Base-by-base conservation (phyloP, 2,113 vertebrate genomes). In the Neodontobutis hainanensis region DNA sequence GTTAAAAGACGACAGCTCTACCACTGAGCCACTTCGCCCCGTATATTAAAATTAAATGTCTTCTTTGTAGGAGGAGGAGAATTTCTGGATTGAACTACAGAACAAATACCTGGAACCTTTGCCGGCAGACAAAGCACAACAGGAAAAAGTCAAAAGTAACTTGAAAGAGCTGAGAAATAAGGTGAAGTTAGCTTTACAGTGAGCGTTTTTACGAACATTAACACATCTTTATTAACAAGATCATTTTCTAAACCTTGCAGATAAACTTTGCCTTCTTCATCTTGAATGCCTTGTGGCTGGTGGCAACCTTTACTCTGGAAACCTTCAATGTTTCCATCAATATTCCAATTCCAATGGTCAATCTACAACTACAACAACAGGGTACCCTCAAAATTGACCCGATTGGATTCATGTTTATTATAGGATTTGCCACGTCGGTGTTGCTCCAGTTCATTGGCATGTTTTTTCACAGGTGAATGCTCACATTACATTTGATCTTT, bases 261-360 rank as follows among this genome's bases (percentile, higher is more conserved):
- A 46, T 84, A 75, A 90, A 75, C 70, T 92, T 92, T 45, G 67
- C 78, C 27, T 92, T 80, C 81, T 93, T 92, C 77, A 81, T 89
- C 10, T 0, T 74, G 11, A 92, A 93, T 16, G 52, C 61, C 8
- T 8, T 92, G 47, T 93, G 92, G 92, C 57, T 93, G 40, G 82
- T 87, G 63, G 71, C 89, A 0, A 89, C 90, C 0, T 91, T 92
- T 58, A 83, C 84, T 11, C 66, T 93, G 9, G 88, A 90, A 69
- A 0, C 65, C 4, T 81, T 88, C 5, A 35, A 73, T 0, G 4
- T 2, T 0, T 0, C 8, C 5, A 16, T 92, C 11, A 12, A 46
- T 52, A 90, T 92, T 53, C 0, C 0, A 5, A 6, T 92, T 11
- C 83, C 89, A 0, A 83, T 65, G 11, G 0, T 78, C 3, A 0